Base-by-base conservation (phyloP, 2,113 vertebrate species). In the Mixornis gularis region DNA sequence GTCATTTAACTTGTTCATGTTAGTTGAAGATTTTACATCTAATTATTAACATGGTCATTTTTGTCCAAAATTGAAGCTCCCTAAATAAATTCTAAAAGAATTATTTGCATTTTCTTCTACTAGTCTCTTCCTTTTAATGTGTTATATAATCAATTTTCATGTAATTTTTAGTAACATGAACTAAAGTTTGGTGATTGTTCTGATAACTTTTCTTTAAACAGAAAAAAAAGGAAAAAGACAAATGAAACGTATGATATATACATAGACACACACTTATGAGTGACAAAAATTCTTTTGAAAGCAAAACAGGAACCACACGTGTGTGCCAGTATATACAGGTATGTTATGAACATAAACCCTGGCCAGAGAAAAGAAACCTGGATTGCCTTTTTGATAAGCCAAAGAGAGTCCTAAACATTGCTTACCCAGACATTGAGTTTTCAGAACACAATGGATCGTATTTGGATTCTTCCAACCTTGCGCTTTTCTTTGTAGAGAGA, bases 401-500 rank as follows among this genome's bases (percentile, higher is more conserved):
- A 36, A 84, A 96, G 65, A 91, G 77, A 95, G 69, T 96, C 96
- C 97, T 96, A 95, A 94, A 94, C 7, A 14, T 88, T 94, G 98
- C 99, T 99, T 98, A 99, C 99, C 98, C 97, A 97, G 97, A 97
- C 97, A 98, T 58, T 93, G 97, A 97, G 97, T 97, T 98, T 97
- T 98, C 98, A 97, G 98, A 98, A 97, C 96, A 96, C 84, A 97
- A 96, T 92, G 96, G 96, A 96, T 98, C 96, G 85, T 98, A 97
- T 97, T 97, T 96, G 85, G 98, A 97, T 96, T 98, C 96, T 96
- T 98, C 97, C 95, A 97, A 97, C 97, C 94, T 97, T 95, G 97
- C 96, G 97, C 92, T 97, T 95, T 98, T 98, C 97, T 99, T 99
- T 90, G 98, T 97, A 96, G 99, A 99, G 96, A 99, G 99, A 98